Conservation (phyloP, 2,797 vertebrate genomes). For the Ctenopoma kingsleyae region DNA sequence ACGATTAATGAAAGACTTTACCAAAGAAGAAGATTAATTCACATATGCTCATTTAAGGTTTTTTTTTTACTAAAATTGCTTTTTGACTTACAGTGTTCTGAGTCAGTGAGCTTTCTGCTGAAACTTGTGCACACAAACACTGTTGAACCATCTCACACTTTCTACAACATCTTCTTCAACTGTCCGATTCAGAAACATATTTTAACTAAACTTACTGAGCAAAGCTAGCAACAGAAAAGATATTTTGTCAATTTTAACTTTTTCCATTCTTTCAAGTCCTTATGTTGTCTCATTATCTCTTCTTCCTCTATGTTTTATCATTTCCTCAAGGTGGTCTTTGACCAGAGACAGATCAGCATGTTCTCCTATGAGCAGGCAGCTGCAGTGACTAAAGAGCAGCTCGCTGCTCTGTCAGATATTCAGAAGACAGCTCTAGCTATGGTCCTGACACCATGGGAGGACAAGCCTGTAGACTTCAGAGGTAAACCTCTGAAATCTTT, state of each 20-base stretch:
- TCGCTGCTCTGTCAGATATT: conserved; percentile 60
- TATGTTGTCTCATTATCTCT: conserved; percentile 1
- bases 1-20: background rate
- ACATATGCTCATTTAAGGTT: background rate
- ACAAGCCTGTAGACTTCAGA: conserved; percentile 79
- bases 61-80: background rate
- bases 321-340: conserved; percentile 81
- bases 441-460: conserved; percentile 83
- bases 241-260: too few relatives aligned
- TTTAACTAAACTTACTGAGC: too few relatives aligned
- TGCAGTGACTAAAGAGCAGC: conserved; percentile 79
- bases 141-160: too few relatives aligned
- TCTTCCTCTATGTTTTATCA: background rate
- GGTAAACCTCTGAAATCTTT: conserved; percentile 66
- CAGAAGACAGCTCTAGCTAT: conserved; percentile 83
- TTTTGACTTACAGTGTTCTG: too few relatives aligned
- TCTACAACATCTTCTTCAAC: too few relatives aligned
- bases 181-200: too few relatives aligned
- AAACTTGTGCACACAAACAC: too few relatives aligned
- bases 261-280: background rate
- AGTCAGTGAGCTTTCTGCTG: too few relatives aligned
- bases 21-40: background rate
- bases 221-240: too few relatives aligned
- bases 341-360: conserved; percentile 78
- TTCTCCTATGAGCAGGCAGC: conserved; percentile 87